A percentile compares a stretch with the other conserved stretches of the same genome.
These are phyloP conservation scores for Trichechus manatus DNA, from an alignment of 2,113 vertebrate genomes.

Conservation along the genomic window DNA sequence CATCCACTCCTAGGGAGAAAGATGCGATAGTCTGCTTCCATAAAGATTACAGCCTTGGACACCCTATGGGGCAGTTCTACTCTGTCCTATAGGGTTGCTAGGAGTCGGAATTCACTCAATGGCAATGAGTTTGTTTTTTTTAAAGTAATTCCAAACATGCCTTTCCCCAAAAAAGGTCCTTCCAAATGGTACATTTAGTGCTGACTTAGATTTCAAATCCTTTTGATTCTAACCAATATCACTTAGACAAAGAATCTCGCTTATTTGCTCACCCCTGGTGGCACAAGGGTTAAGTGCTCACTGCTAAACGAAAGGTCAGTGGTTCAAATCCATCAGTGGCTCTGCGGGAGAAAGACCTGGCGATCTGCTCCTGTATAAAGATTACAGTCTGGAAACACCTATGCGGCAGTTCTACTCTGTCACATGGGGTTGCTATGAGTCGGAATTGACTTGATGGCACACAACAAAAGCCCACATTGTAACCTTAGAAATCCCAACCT, in stretches of 20 bases:
- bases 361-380: background rate
- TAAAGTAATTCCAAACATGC: too few relatives aligned
- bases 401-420: background rate
- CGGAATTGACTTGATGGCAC: too few relatives aligned
- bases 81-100: too few relatives aligned
- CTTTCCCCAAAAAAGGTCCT: background rate
- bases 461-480: background rate
- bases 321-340: background rate
- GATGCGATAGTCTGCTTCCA: too few relatives aligned
- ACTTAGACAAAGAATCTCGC: background rate
- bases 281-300: too few relatives aligned
- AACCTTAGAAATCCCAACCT: constrained; percentile 21
- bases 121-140: too few relatives aligned
- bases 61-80: too few relatives aligned
- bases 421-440: background rate
- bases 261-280: background rate
- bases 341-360: background rate
- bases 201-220: background rate
- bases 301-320: background rate
- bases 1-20: too few relatives aligned
- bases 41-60: too few relatives aligned
- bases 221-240: background rate
- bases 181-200: background rate
- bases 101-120: too few relatives aligned
- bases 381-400: background rate